Base-by-base conservation (phyloP, 2,888 invertebrate genomes). In the Apodemia duryi region DNA sequence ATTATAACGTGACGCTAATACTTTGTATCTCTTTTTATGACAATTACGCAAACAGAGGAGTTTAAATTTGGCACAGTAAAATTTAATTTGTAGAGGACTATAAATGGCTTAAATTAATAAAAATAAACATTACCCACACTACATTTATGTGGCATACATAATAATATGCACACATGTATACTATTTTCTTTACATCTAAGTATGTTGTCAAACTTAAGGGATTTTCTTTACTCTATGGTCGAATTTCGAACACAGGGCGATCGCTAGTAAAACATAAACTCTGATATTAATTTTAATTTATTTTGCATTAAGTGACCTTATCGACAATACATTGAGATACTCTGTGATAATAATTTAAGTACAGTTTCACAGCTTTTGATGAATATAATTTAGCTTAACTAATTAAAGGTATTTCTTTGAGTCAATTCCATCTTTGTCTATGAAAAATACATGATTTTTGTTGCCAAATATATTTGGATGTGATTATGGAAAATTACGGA, bases 251-350 rank as follows among this genome's bases (percentile, higher is more conserved):
- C 21, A 21, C 21, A 21, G 21, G 21, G 21, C 21, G 21, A 21
- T 21, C 21, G 21, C 21, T 21, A 38, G 7, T 61, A 29, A 64
- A 65, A 62, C 61, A 64, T 62, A 54, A 41, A 6, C 7, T 51
- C 60, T 63, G 64, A 67, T 66, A 67, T 70, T 70, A 75, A 73
- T 67, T 73, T 88, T 89, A 88, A 86, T 88, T 81, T 85, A 82
- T 85, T 87, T 84, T 83, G 84, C 90, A 87, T 88, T 88, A 86
- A 86, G 88, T 90, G 88, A 86, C 85, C 81, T 82, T 81, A 85
- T 83, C 79, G 83, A 83, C 80, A 84, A 80, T 83, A 87, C 81
- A 87, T 82, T 86, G 86, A 88, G 86, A 88, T 87, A 86, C 84
- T 85, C 84, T 81, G 46, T 46, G 84, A 84, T 84, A 84, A 84